These are phyloP conservation scores for Psittacula derbiana DNA, from an alignment of 2,797 vertebrate species.

Conservation along the genomic window DNA sequence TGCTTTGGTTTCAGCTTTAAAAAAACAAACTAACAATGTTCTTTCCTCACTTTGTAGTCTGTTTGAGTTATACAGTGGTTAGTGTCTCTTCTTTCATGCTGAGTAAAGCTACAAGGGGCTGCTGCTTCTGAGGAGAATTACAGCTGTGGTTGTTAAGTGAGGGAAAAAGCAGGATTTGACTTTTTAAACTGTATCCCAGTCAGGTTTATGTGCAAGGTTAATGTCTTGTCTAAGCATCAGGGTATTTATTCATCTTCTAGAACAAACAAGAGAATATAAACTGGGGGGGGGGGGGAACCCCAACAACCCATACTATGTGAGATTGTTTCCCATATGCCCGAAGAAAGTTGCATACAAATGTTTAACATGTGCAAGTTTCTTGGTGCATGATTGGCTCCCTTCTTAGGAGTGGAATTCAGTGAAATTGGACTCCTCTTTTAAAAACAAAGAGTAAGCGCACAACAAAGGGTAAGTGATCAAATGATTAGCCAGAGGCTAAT, in stretches of 20 bases:
- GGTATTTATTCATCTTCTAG: neutral
- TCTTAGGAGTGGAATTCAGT: conserved; percentile 63
- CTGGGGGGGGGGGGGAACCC: too few species aligned
- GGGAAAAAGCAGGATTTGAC: neutral
- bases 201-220: neutral
- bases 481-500: conserved; percentile 78
- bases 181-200: neutral
- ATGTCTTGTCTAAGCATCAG: neutral
- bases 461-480: conserved; percentile 73
- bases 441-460: conserved; percentile 70
- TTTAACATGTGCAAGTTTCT: conserved; percentile 50
- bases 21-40: neutral
- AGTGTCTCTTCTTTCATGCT: neutral
- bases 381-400: conserved; percentile 41
- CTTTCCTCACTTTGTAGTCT: neutral
- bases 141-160: neutral
- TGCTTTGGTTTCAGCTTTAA: conserved; percentile 2
- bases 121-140: conserved; percentile 9
- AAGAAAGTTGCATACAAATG: conserved; percentile 38
- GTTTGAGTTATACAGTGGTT: neutral
- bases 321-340: neutral
- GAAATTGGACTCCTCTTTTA: conserved; percentile 70
- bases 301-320: rapidly evolving
- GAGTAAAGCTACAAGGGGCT: neutral
- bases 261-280: neutral